These are phyloP conservation scores for Anthonomus grandis DNA, from an alignment of 1,140 invertebrate species.

Conservation along the genomic window DNA sequence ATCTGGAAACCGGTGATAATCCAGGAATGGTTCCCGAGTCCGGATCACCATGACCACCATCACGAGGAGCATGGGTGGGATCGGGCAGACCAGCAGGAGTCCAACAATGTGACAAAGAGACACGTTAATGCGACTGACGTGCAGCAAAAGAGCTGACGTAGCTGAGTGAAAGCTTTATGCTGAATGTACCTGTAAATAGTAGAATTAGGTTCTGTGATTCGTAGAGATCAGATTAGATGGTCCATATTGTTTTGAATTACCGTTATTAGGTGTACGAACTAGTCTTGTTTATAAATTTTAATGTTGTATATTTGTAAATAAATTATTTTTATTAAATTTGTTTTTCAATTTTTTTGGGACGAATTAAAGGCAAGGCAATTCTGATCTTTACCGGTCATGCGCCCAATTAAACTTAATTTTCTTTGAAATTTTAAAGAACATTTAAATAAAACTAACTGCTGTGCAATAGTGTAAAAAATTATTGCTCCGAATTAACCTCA, in stretches of 20 bases:
- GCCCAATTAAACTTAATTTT: too few species aligned
- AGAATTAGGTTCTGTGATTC: not conserved
- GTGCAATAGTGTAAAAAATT: too few species aligned
- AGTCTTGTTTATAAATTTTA: not conserved
- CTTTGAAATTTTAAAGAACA: too few species aligned
- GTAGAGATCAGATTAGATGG: too few species aligned
- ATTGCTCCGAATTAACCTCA: too few species aligned
- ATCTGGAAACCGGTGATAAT: constrained; percentile 67
- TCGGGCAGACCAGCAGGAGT: constrained; percentile 6
- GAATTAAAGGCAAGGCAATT: too few species aligned
- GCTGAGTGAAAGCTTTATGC: not conserved
- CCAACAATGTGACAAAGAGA: constrained; percentile 4
- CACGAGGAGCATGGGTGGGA: constrained; percentile 56
- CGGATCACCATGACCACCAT: constrained; percentile 55
- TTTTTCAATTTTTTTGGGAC: too few species aligned
- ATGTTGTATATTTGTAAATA: constrained; percentile 9
- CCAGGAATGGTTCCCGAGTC: constrained; percentile 62
- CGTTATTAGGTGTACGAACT: not conserved
- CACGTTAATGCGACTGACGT: constrained; percentile 1
- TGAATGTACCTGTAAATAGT: constrained; percentile 5
- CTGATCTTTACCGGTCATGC: too few species aligned
- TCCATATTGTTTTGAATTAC: too few species aligned
- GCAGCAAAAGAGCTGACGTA: not conserved
- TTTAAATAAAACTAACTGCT: too few species aligned
- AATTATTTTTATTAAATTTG: constrained; percentile 9